A percentile compares a stretch with the other conserved stretches of the same genome.
phyloP scores from a whole-genome alignment of 2,113 vertebrate genomes.

The Hemicordylus capensis region DNA sequence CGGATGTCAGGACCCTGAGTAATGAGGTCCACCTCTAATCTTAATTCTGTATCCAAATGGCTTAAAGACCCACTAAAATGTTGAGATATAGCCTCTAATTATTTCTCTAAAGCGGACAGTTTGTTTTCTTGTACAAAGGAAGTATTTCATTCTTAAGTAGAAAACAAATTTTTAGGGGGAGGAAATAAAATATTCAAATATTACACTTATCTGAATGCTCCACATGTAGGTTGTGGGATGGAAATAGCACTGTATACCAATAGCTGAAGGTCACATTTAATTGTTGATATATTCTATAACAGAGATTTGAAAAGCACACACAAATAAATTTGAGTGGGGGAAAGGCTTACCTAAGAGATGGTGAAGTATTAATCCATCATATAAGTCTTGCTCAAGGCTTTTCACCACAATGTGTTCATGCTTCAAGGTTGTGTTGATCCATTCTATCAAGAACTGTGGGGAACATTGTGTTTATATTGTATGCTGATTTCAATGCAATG shows the following conservation, averaged over 20 bases:
- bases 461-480: neutral
- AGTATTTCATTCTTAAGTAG: too few species aligned
- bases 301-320: neutral
- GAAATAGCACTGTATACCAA: too few species aligned
- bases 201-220: neutral
- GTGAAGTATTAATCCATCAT: constrained; percentile 91
- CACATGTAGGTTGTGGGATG: neutral
- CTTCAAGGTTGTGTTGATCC: constrained; percentile 88
- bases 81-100: too few species aligned
- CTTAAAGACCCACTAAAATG: too few species aligned
- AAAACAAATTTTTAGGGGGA: too few species aligned
- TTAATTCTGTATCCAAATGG: too few species aligned
- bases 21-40: too few species aligned
- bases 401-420: constrained; percentile 89
- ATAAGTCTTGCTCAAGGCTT: constrained; percentile 91
- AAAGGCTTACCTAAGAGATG: constrained; percentile 88
- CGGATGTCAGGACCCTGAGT: too few species aligned
- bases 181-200: neutral
- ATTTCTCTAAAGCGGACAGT: too few species aligned
- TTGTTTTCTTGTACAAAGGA: too few species aligned
- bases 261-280: too few species aligned
- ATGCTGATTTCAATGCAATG: too few species aligned
- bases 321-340: neutral
- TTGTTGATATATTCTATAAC: neutral
- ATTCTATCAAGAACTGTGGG: constrained; percentile 81